A percentile compares a stretch with the other conserved stretches of the same genome.
phyloP scores from a whole-genome alignment of 1,140 invertebrate species.

The Probaryconus sp. region DNA sequence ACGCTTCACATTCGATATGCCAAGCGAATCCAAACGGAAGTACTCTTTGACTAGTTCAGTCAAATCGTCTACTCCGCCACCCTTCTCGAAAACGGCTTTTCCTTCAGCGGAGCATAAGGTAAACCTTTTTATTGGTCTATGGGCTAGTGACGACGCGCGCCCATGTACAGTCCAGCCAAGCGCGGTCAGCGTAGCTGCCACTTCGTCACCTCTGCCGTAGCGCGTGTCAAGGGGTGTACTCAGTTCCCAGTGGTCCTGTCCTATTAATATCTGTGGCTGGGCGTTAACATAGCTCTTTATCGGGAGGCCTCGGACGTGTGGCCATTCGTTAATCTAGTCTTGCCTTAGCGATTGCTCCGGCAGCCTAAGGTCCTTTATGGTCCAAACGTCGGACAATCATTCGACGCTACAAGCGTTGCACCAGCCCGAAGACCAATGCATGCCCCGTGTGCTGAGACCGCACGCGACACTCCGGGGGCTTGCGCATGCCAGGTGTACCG shows the following conservation, averaged over 20 bases:
- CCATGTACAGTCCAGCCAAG: background rate
- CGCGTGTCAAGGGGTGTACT: background rate
- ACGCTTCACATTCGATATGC: no score
- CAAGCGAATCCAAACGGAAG: slow-evolving; percentile 3
- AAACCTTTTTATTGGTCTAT: background rate
- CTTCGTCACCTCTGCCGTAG: background rate
- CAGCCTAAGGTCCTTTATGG: no score
- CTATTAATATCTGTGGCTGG: slow-evolving; percentile 1
- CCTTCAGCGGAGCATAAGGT: background rate
- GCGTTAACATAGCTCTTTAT: background rate
- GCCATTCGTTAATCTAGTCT: no score
- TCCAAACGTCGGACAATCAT: no score
- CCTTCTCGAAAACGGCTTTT: background rate
- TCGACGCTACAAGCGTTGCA: no score
- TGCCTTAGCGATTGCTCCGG: no score
- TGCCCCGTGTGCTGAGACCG: no score
- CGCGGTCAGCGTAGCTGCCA: slow-evolving; percentile 1
- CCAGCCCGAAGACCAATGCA: no score
- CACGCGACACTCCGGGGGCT: no score
- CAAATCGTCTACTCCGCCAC: background rate
- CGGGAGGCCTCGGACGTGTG: background rate
- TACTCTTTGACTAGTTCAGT: background rate
- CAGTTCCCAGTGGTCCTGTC: slow-evolving; percentile 33
- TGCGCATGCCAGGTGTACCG: no score
- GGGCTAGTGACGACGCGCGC: background rate